Evolutionary conservation across 2,888 invertebrate species (phyloP).

Genomic region (Elysia crispata): DNA sequence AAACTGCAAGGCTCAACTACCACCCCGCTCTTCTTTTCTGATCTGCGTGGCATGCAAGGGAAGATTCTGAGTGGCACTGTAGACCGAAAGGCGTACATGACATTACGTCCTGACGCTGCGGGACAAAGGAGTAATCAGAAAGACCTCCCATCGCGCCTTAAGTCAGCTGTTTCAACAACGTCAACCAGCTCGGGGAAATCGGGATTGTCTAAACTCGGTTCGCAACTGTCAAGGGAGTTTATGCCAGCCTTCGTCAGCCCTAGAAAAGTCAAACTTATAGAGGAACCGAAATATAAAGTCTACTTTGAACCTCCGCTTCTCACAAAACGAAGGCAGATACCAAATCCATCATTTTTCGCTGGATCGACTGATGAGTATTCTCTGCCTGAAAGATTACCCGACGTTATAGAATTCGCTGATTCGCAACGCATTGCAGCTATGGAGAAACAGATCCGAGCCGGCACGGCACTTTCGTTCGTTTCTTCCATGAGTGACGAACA

Average conservation of each 20-base stretch:
- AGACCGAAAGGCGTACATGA: conserved; percentile 52
- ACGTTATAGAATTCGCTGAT: conserved; percentile 49
- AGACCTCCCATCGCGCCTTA: background rate
- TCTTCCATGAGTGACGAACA: conserved; percentile 27
- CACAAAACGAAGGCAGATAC: conserved; percentile 59
- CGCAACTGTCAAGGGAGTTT: conserved; percentile 34
- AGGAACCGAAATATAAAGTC: conserved; percentile 60
- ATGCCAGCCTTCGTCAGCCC: conserved; percentile 69
- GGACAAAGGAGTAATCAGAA: background rate
- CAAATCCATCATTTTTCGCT: conserved; percentile 55
- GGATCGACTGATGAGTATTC: conserved; percentile 51
- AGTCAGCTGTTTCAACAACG: conserved; percentile 55
- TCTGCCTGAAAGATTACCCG: conserved; percentile 56
- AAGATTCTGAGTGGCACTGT: conserved; percentile 64
- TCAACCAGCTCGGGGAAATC: conserved; percentile 44
- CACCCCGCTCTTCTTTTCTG: conserved; percentile 62
- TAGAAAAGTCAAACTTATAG: conserved; percentile 56
- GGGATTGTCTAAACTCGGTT: conserved; percentile 13
- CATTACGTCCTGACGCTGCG: too few species aligned
- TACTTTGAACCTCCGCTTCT: conserved; percentile 69
- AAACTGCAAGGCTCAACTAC: conserved; percentile 36
- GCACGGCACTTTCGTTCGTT: background rate
- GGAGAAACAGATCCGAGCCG: conserved; percentile 27
- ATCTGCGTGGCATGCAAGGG: conserved; percentile 65
- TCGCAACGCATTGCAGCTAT: conserved; percentile 3